Evolutionary conservation across 92 coral and sea anemone species (phyloP), one percentile per base, ranked within the genome.

Genomic region (Palythoa heliodiscus): DNA sequence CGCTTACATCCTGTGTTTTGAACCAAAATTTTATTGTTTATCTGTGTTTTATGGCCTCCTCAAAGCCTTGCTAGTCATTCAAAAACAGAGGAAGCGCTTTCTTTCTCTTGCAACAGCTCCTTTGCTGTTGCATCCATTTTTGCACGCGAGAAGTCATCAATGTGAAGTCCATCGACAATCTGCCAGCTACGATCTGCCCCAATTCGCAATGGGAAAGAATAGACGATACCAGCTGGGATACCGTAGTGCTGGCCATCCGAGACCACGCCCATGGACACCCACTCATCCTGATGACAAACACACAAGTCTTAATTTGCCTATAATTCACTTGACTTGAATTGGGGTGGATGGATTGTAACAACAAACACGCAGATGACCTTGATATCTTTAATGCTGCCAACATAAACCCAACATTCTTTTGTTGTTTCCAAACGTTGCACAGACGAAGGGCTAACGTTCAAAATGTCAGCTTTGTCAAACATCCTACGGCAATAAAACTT

Each of bases 231-330:
- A 38, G 78, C 89, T n/a, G 96, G 95, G 60, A 96, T 88, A 40
- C 99, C 99, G 87, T 96, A 96, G 60, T 58, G 52, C 1, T 94
- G 84, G 20, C 99, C 99, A 78, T 94, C 97, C 2, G 99, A 92
- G 48, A 89, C 88, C 24, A 96, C 99, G 22, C 99, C 99, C 99
- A 96, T 96, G 73, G 98, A 94, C 75, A 95, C 97, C 93, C 91
- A 91, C 39, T 88, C 88, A 52, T 84, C 91, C 98, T 96, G 52
- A 12, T 47, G 78, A 82, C 50, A 71, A 61, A 85, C 35, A 83
- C 29, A 83, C 70, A 70, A 10, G 10, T 69, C 12, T 4, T 20
- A 15, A 7, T 71, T 24, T 25, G 58, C 4, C 25, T 9, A n/a
- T 39, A 0, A 7, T 47, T 78, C 11, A 2, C 11, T 19, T 63